Evolutionary conservation across 2,113 vertebrate genomes (phyloP), one percentile per base, ranked within the genome.

Genomic region (Anolis carolinensis): DNA sequence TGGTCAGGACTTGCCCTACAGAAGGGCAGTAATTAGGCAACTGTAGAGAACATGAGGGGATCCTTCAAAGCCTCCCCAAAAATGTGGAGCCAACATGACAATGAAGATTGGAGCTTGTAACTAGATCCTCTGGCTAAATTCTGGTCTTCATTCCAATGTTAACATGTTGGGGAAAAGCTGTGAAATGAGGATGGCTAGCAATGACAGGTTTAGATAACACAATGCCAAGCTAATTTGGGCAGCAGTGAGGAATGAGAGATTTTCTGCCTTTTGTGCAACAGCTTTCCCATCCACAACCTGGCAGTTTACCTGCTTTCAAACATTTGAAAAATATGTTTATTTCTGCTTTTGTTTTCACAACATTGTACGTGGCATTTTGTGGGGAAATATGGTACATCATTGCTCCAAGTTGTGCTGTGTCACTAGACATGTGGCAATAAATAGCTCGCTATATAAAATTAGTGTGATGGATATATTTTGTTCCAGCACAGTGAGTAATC

Each of bases 401-500:
- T 83, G 73, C 88, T 90, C 83, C 82, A 1, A 0, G 67, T 72
- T 79, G 20, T 5, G 44, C 82, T 90, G 90, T 86, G 73, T 75
- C 32, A 81, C 50, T 85, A 86, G 86, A 93, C 86, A 72, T 20
- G 70, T 3, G 90, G 90, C 30, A 18, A 91, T 55, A 82, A 89
- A 91, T 3, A 62, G 86, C 75, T 91, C 87, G 7, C 48, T 32
- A 90, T 84, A 87, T 86, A 91, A 86, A 95, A 90, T 72, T 27
- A 90, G 90, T 62, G 4, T 74, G 76, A 89, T 59, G 79, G 8
- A 92, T 0, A 0, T 83, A 81, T 79, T 88, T 44, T 89, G 59
- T 65, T 89, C 80, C 86, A 76, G 39, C 71, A 72, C 75, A 65
- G 72, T 1, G 2, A 91, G 81, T 75, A 65, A 90, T 72, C 79